Evolutionary conservation across 2,797 vertebrate genomes (phyloP), one percentile per base, ranked within the genome.

Genomic region (Heterohyrax brucei): DNA sequence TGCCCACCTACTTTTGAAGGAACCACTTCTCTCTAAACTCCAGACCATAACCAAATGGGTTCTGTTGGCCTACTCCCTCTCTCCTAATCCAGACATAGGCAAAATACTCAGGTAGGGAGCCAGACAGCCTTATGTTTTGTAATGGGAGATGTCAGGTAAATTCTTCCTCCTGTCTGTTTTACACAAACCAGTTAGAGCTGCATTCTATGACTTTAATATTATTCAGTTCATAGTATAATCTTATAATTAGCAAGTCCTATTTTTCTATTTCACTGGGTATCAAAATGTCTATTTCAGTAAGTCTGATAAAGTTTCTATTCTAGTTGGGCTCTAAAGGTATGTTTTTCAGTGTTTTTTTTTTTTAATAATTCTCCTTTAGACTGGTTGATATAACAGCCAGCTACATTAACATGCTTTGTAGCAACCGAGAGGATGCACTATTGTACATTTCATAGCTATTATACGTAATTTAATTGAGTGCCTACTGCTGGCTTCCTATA

Each of bases 281-380:
- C 26, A 78, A 70, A 78, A 89, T 75, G 22, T 91, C 56, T 44
- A 50, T 64, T 93, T 83, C 92, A 95, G 78, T 50, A 87, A 24
- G 73, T 39, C 19, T 87, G 75, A 61, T 26, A 76, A 84, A 88
- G 56, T 91, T 93, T 82, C 62, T 48, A 53, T 68, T 94, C 28
- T 10, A 91, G 56, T 70, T 93, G 91, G 81, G 48, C 70, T 72
- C 73, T 82, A 85, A 78, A 96, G 44, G 44, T 56, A 39, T 78
- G 30, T n/a, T 92, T 91, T 78, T 62, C n/a, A 79, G 83, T 77
- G 21, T 0, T 81, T 85, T 14, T 56, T 39, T 7, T 8, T 18
- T 94, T 46, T 80, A 73, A 78, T 75, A 30, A 64, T 73, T 91
- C 84, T 53, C 10, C 48, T 30, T 75, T 78, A 81, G 56, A 78